These are phyloP conservation scores for Cuculus canorus DNA, from an alignment of 2,797 vertebrate species.

Conservation along the genomic window DNA sequence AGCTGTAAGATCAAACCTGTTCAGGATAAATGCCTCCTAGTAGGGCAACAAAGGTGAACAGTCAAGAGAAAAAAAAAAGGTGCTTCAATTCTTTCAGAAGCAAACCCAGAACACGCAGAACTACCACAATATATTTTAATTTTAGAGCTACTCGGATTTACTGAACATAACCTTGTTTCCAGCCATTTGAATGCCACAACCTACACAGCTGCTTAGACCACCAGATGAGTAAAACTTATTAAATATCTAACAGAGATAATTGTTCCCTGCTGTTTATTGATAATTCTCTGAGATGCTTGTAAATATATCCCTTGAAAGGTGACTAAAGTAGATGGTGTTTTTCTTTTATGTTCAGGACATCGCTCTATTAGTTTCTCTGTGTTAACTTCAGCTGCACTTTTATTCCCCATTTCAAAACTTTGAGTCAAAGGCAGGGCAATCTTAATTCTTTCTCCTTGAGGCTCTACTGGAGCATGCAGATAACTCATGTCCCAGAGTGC, in stretches of 20 bases:
- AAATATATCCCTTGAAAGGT: conserved; percentile 8
- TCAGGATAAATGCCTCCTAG: neutral
- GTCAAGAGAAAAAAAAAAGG: neutral
- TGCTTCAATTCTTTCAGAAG: neutral
- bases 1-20: neutral
- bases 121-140: neutral
- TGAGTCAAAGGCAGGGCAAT: neutral
- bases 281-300: neutral
- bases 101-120: neutral
- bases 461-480: neutral
- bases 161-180: neutral
- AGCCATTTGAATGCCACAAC: neutral
- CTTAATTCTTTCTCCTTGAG: neutral
- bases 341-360: neutral
- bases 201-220: neutral
- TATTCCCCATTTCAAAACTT: neutral
- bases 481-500: neutral
- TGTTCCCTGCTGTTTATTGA: neutral
- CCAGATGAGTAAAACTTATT: neutral
- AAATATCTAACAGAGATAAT: conserved; percentile 47
- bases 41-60: neutral
- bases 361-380: neutral
- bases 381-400: neutral
- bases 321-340: conserved; percentile 34
- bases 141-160: neutral